A percentile compares a stretch with the other conserved stretches of the same genome.
phyloP scores from a whole-genome alignment of 1,140 invertebrate genomes.

The Babylonia areolata region DNA sequence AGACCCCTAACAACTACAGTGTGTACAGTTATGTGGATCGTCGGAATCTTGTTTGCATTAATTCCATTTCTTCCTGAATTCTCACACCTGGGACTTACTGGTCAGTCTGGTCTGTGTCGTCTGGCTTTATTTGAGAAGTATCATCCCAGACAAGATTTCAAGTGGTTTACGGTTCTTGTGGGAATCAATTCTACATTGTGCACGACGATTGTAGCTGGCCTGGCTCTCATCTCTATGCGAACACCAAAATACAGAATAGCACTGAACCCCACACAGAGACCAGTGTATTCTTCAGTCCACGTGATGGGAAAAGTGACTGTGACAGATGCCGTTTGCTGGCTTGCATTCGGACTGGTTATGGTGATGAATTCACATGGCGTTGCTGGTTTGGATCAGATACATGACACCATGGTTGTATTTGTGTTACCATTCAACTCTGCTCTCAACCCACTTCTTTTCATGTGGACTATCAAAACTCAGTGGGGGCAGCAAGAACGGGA shows the following conservation, averaged over 20 bases:
- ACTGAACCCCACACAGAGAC: neutral
- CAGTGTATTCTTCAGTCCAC: conserved; percentile 20
- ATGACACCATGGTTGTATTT: neutral
- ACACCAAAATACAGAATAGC: conserved; percentile 24
- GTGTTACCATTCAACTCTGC: no score
- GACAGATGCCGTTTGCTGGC: neutral
- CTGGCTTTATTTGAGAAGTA: conserved; percentile 42
- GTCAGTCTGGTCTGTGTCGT: conserved; percentile 48
- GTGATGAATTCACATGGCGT: no score
- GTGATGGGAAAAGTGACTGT: neutral
- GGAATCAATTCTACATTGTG: conserved; percentile 46
- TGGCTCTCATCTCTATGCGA: conserved; percentile 41
- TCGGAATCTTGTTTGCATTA: conserved; percentile 37
- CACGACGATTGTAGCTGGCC: conserved; percentile 45
- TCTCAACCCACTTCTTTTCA: neutral
- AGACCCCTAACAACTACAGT: neutral
- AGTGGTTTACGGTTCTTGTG: conserved; percentile 46
- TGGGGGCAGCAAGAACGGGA: neutral
- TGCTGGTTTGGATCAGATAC: neutral
- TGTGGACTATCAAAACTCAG: neutral
- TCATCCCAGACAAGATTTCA: conserved; percentile 35
- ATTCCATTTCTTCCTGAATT: conserved; percentile 45
- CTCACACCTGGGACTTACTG: no score
- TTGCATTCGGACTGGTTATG: neutral
- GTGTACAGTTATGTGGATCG: conserved; percentile 29